Percentiles rank a stretch among this genome's conserved stretches.
phyloP scores from a whole-genome alignment of 1,140 invertebrate species.

The Aphelinus certus region DNA sequence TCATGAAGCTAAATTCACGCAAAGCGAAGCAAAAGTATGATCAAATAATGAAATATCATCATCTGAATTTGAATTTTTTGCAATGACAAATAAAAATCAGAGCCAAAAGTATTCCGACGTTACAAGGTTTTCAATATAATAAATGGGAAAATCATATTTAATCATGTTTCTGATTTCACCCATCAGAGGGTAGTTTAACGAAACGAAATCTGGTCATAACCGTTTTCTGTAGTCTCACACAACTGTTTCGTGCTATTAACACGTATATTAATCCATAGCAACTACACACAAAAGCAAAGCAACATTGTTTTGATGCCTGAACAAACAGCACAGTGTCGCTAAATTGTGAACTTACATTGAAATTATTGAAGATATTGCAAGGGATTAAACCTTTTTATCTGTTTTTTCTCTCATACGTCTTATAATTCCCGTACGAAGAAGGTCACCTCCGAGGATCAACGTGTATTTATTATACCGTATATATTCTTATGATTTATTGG shows the following conservation, averaged over 20 bases:
- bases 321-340: constrained; percentile 34
- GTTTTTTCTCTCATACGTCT: too few species aligned
- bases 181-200: too few species aligned
- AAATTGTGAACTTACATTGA: constrained; percentile 37
- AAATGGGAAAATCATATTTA: constrained; percentile 8
- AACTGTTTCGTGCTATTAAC: constrained; percentile 27
- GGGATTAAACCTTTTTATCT: too few species aligned
- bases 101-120: not conserved
- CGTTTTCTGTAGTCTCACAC: constrained; percentile 11
- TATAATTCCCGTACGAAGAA: too few species aligned
- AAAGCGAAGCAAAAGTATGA: constrained; percentile 5
- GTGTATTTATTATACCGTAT: too few species aligned
- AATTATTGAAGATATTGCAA: constrained; percentile 23
- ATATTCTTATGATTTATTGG: too few species aligned
- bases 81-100: not conserved
- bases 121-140: constrained; percentile 18
- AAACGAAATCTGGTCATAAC: not conserved
- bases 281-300: constrained; percentile 38
- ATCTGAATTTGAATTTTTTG: not conserved
- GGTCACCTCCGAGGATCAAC: too few species aligned
- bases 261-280: constrained; percentile 30
- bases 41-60: not conserved
- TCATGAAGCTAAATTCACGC: constrained; percentile 2
- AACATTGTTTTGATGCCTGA: constrained; percentile 29
- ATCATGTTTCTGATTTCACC: not conserved